A percentile compares a stretch with the other conserved stretches of the same genome.
These are phyloP conservation scores for Pygmarrhopalites habei DNA, from an alignment of 1,140 invertebrate genomes.

Conservation along the genomic window DNA sequence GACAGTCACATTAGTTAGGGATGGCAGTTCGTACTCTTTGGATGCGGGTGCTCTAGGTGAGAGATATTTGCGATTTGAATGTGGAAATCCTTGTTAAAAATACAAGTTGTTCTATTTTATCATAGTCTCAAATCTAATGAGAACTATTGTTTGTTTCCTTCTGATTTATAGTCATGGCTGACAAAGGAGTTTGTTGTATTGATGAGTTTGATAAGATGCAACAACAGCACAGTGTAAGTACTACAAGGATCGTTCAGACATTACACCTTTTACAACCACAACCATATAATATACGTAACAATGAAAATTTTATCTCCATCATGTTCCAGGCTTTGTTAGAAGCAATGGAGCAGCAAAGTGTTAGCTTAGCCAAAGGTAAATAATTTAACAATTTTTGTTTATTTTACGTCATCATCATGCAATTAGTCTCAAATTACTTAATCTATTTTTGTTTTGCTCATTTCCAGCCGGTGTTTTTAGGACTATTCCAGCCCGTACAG, in stretches of 20 bases:
- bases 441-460: too few relatives aligned
- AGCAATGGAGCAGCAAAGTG: constrained; percentile 89
- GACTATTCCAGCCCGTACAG: constrained; percentile 68
- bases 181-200: constrained; percentile 83
- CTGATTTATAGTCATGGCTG: constrained; percentile 72
- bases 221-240: constrained; percentile 58
- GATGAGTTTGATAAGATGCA: constrained; percentile 95
- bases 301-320: not conserved
- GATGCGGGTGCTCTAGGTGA: constrained; percentile 79
- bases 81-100: too few relatives aligned
- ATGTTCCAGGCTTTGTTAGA: constrained; percentile 70
- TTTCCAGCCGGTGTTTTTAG: constrained; percentile 72
- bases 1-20: constrained; percentile 73
- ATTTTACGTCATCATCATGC: too few relatives aligned
- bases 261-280: not conserved
- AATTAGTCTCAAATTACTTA: too few relatives aligned
- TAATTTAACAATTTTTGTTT: too few relatives aligned
- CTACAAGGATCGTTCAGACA: too few relatives aligned
- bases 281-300: not conserved
- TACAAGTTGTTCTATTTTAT: too few relatives aligned
- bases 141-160: too few relatives aligned
- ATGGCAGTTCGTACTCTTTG: constrained; percentile 68
- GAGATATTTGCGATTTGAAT: too few relatives aligned
- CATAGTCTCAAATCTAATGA: too few relatives aligned
- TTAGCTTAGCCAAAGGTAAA: constrained; percentile 86